Evolutionary conservation across 2,113 vertebrate species (phyloP).

Genomic region (Caloenas nicobarica): DNA sequence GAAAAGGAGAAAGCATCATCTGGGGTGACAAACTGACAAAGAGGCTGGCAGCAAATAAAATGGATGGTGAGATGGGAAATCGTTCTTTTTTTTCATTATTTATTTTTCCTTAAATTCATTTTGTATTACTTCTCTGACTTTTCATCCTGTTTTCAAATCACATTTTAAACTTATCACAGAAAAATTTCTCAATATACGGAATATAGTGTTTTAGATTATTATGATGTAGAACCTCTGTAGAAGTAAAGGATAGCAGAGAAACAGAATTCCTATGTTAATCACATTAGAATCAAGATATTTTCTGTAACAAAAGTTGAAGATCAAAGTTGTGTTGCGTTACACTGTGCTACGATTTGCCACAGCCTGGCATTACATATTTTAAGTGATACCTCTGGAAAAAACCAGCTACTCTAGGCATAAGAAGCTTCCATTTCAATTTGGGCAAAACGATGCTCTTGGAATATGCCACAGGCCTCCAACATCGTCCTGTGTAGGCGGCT

Average conservation of each 20-base stretch:
- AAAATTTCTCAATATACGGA: background rate
- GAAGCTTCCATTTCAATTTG: background rate
- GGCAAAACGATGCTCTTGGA: background rate
- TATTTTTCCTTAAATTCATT: background rate
- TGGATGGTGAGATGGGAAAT: background rate
- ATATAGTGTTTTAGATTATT: background rate
- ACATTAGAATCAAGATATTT: background rate
- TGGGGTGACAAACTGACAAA: background rate
- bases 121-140: background rate
- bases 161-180: background rate
- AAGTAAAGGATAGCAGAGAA: background rate
- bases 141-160: background rate
- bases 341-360: background rate
- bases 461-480: background rate
- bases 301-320: background rate
- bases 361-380: background rate
- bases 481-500: background rate
- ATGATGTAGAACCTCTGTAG: background rate
- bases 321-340: background rate
- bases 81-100: background rate
- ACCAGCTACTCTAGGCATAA: background rate
- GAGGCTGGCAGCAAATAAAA: background rate
- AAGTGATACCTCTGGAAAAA: background rate
- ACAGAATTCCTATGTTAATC: background rate
- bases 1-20: background rate